Evolutionary conservation across 2,797 vertebrate genomes (phyloP).

Genomic region (Bovichtus diacanthus): DNA sequence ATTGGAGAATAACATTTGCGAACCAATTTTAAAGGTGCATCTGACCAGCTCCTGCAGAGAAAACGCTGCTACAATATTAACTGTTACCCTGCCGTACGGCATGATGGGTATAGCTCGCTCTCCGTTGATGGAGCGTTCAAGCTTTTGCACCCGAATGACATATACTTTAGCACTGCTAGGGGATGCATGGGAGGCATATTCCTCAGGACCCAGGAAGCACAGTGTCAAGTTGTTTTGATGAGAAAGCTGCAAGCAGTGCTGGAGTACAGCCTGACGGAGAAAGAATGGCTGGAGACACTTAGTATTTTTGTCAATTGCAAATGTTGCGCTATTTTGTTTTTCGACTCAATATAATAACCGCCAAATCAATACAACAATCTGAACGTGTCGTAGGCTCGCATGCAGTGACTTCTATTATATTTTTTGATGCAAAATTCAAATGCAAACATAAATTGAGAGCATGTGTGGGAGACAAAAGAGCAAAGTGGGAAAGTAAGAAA

Average conservation of each 20-base stretch:
- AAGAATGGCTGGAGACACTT: neutral
- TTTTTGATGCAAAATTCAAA: neutral
- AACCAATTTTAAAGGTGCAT: no score
- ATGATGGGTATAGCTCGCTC: neutral
- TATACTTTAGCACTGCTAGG: no score
- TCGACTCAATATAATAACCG: neutral
- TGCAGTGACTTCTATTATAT: neutral
- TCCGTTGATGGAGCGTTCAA: neutral
- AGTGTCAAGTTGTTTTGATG: no score
- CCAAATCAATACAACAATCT: neutral
- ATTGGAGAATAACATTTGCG: no score
- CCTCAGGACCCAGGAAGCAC: no score
- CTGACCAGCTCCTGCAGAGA: no score
- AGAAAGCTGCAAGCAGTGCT: no score
- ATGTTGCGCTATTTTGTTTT: neutral
- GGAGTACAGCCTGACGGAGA: neutral
- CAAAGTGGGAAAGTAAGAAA: conserved; percentile 1
- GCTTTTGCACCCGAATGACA: no score
- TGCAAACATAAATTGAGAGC: neutral
- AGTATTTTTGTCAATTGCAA: neutral
- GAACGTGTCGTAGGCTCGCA: neutral
- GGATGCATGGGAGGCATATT: no score
- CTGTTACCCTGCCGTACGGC: neutral
- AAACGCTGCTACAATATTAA: neutral
- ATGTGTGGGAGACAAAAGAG: conserved; percentile 1